phyloP scores from a whole-genome alignment of 2,113 vertebrate genomes.

The Calyptomena viridis region DNA sequence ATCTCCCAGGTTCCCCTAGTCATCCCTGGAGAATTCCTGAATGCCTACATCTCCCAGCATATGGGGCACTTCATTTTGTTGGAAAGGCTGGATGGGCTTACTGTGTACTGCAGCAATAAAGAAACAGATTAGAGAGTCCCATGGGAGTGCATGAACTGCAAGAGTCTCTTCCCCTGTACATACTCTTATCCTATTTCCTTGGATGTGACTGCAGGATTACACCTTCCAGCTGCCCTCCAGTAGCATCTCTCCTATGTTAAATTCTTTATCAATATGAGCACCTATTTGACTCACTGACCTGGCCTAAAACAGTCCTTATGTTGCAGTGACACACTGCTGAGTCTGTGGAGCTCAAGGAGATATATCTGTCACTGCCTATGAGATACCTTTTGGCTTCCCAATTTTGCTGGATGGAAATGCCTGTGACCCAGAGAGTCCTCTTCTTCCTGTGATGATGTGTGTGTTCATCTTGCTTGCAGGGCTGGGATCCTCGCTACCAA shows the following conservation, averaged over 20 bases:
- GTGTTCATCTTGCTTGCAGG: slow-evolving; percentile 62
- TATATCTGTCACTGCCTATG: background rate
- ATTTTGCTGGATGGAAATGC: fast-evolving
- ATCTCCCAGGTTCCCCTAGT: fast-evolving
- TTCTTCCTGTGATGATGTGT: fast-evolving
- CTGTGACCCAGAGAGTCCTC: background rate
- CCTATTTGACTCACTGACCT: background rate
- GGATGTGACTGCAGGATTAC: background rate
- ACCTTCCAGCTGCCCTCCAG: background rate
- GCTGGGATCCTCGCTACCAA: slow-evolving; percentile 83
- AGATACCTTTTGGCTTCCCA: background rate
- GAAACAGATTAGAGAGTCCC: background rate
- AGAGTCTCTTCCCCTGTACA: fast-evolving
- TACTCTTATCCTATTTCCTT: background rate
- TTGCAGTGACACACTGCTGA: background rate
- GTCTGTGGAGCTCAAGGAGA: background rate
- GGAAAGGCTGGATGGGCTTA: background rate
- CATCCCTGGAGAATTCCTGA: background rate
- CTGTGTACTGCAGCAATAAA: background rate
- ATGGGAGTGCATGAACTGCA: background rate
- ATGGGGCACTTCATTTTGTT: fast-evolving
- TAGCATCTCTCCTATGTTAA: fast-evolving
- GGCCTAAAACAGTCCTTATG: background rate
- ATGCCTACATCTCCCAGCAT: background rate
- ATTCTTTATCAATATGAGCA: background rate